Conservation (phyloP, 2,888 invertebrate genomes). For the Muschampia staudingeri region DNA sequence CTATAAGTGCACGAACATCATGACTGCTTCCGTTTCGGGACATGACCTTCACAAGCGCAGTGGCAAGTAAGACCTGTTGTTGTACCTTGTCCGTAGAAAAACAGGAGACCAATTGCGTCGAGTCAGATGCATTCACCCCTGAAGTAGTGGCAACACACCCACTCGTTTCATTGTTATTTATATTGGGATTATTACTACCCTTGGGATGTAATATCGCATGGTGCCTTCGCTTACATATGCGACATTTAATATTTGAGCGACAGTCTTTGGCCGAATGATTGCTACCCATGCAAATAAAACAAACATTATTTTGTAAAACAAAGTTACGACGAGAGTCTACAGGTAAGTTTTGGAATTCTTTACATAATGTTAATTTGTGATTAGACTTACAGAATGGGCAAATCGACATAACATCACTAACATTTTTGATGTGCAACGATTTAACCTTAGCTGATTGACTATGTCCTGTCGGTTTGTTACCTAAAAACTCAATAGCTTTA, state of each 20-base stretch:
- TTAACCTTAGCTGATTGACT: too few species aligned
- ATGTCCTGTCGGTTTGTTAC: neutral
- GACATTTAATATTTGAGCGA: neutral
- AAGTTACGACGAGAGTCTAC: neutral
- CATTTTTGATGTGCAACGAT: too few species aligned
- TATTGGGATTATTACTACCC: neutral
- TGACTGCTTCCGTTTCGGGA: slow-evolving; percentile 46
- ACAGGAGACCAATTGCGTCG: neutral
- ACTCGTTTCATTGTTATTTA: neutral
- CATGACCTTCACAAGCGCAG: slow-evolving; percentile 59
- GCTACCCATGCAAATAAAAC: slow-evolving; percentile 29
- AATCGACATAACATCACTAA: too few species aligned
- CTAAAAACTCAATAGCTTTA: neutral
- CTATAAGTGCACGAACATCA: slow-evolving; percentile 62
- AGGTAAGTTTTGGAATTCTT: neutral
- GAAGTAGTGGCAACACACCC: neutral
- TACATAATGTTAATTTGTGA: neutral
- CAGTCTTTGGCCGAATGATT: slow-evolving; percentile 21
- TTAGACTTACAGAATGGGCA: neutral
- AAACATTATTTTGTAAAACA: slow-evolving; percentile 2
- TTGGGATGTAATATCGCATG: neutral
- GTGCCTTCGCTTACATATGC: slow-evolving; percentile 18
- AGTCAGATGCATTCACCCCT: neutral
- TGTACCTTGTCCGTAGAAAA: slow-evolving; percentile 1
- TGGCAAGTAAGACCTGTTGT: slow-evolving; percentile 50